A percentile compares a stretch with the other conserved stretches of the same genome.
Conservation (phyloP, 2,113 vertebrate species). For the Coracopsis vasa region DNA sequence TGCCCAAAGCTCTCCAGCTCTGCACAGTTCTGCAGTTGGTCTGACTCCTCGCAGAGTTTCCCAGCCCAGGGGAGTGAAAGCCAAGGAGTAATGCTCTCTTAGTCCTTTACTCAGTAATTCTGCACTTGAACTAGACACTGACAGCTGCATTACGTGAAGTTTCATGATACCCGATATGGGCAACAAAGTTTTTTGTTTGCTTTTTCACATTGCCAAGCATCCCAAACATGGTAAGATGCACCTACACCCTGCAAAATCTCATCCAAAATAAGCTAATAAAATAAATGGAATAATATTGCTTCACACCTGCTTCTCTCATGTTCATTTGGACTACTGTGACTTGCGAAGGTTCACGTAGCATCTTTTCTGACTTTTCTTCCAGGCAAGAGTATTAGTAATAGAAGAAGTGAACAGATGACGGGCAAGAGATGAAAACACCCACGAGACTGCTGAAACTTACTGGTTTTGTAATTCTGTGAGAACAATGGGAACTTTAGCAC, state of each 20-base stretch:
- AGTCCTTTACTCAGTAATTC: background rate
- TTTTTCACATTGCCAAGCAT: background rate
- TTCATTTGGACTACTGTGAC: background rate
- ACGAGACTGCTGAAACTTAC: background rate
- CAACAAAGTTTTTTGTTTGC: background rate
- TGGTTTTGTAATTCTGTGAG: background rate
- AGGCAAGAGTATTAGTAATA: background rate
- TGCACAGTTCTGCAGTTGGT: background rate
- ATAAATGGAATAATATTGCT: background rate
- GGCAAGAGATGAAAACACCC: background rate
- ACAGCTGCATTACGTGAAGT: background rate
- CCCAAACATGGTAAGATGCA: background rate
- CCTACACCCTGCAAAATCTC: background rate
- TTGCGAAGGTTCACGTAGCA: background rate
- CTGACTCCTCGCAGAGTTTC: background rate
- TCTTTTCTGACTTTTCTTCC: background rate
- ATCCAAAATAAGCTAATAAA: background rate
- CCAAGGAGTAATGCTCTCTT: background rate
- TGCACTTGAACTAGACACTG: background rate
- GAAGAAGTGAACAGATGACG: background rate
- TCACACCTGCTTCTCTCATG: background rate
- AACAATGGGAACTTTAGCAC: background rate
- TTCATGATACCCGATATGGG: rapidly evolving
- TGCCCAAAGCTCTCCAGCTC: background rate
- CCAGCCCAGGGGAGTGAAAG: background rate